phyloP scores from a whole-genome alignment of 2,888 invertebrate species.

The Dryadula phaetusa region DNA sequence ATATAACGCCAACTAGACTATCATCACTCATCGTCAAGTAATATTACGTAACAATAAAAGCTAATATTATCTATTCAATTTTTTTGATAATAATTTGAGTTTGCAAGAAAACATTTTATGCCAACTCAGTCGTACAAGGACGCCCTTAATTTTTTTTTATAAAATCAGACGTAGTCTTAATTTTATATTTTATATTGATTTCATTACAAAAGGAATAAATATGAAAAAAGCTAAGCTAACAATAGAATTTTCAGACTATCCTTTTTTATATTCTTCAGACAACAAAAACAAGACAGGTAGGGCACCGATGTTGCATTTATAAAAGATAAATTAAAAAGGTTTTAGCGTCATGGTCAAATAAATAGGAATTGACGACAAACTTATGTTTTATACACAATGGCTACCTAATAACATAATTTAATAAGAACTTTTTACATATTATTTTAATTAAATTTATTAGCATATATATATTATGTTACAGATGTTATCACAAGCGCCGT shows the following conservation, averaged over 20 bases:
- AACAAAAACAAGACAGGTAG: background rate
- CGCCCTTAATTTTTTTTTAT: too few species aligned
- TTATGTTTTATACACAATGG: background rate
- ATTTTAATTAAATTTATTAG: too few species aligned
- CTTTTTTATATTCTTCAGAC: background rate
- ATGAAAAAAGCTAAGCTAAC: background rate
- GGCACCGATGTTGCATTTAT: background rate
- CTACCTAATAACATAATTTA: background rate
- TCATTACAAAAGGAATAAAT: background rate
- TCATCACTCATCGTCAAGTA: constrained; percentile 5
- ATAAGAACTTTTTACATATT: background rate
- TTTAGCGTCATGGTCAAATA: constrained; percentile 7
- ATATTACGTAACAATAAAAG: background rate
- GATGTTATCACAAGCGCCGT: too few species aligned
- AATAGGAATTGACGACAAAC: background rate
- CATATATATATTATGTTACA: too few species aligned
- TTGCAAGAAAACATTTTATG: background rate
- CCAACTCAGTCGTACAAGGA: background rate
- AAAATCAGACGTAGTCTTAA: too few species aligned
- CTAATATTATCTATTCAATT: constrained; percentile 8
- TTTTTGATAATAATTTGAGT: background rate
- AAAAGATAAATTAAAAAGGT: constrained; percentile 7
- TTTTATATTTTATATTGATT: too few species aligned
- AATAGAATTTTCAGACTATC: background rate
- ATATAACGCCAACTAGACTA: constrained; percentile 1